A percentile compares a stretch with the other conserved stretches of the same genome.
These are phyloP conservation scores for Benitochromis conjunctus DNA, from an alignment of 2,113 vertebrate genomes.

Conservation along the genomic window DNA sequence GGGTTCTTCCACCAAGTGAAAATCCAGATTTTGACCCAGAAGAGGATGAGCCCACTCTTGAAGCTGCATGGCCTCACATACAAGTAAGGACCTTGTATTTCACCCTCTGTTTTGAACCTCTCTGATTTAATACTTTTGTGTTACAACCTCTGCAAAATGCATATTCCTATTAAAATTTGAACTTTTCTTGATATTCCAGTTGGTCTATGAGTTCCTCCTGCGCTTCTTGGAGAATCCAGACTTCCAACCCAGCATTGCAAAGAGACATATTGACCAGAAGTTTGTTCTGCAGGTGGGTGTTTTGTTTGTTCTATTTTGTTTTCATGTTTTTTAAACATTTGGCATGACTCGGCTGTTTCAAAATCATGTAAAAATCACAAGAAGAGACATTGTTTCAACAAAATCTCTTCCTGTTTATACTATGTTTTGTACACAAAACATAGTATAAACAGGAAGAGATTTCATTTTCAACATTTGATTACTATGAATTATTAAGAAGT, in stretches of 20 bases:
- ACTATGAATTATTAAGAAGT: background rate
- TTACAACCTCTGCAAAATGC: background rate
- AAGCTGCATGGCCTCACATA: constrained; percentile 97
- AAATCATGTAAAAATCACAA: background rate
- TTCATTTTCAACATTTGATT: too few species aligned
- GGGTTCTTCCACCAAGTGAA: constrained; percentile 95
- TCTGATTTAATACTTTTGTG: background rate
- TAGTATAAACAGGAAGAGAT: too few species aligned
- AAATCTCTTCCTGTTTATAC: background rate
- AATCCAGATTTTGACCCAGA: constrained; percentile 99
- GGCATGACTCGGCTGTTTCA: background rate
- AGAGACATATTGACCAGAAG: constrained; percentile 94
- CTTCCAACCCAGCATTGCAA: constrained; percentile 96
- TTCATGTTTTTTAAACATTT: background rate
- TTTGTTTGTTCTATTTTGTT: background rate
- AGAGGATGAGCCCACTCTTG: constrained; percentile 96
- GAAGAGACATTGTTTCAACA: background rate
- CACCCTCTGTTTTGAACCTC: background rate
- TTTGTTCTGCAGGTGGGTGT: constrained; percentile 93
- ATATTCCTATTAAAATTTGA: background rate
- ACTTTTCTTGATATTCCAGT: constrained; percentile 68
- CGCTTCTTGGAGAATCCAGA: constrained; percentile 96
- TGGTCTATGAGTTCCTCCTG: constrained; percentile 98
- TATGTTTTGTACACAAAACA: too few species aligned
- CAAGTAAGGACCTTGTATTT: constrained; percentile 73